A percentile compares a stretch with the other conserved stretches of the same genome.
phyloP scores from a whole-genome alignment of 2,888 invertebrate genomes.

The Parnassius apollo region DNA sequence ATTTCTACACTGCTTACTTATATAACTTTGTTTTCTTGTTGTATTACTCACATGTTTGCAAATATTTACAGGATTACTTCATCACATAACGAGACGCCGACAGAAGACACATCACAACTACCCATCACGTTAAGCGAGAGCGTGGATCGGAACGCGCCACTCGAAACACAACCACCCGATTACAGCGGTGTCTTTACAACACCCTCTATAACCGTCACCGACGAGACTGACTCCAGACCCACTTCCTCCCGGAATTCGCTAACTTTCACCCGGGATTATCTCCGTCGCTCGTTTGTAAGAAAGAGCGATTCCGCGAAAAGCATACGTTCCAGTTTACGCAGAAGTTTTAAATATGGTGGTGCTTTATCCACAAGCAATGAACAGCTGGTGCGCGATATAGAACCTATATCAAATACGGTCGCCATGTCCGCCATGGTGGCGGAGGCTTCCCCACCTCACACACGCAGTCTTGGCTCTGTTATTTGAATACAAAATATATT shows the following conservation, averaged over 20 bases:
- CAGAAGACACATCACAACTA: slow-evolving; percentile 58
- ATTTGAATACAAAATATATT: slow-evolving; percentile 46
- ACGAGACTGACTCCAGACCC: slow-evolving; percentile 54
- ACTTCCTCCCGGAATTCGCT: slow-evolving; percentile 57
- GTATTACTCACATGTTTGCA: not conserved
- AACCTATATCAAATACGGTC: slow-evolving; percentile 79
- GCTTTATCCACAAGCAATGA: slow-evolving; percentile 77
- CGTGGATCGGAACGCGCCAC: slow-evolving; percentile 58
- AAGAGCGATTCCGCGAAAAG: slow-evolving; percentile 69
- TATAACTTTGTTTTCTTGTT: not conserved
- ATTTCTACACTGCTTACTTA: too few relatives aligned
- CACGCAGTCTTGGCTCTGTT: slow-evolving; percentile 63
- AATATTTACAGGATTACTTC: slow-evolving; percentile 58
- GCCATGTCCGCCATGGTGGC: slow-evolving; percentile 69
- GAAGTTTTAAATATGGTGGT: slow-evolving; percentile 70
- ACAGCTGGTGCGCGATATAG: slow-evolving; percentile 81
- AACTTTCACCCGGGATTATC: slow-evolving; percentile 59
- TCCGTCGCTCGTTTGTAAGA: slow-evolving; percentile 65
- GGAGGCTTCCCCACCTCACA: slow-evolving; percentile 48
- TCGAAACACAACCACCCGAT: slow-evolving; percentile 35
- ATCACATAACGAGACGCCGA: slow-evolving; percentile 45
- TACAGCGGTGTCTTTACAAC: slow-evolving; percentile 42
- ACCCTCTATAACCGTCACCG: slow-evolving; percentile 55
- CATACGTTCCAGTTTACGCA: slow-evolving; percentile 65
- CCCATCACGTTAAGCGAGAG: slow-evolving; percentile 71